These are phyloP conservation scores for Phalera bucephala DNA, from an alignment of 2,888 invertebrate genomes.

Conservation along the genomic window DNA sequence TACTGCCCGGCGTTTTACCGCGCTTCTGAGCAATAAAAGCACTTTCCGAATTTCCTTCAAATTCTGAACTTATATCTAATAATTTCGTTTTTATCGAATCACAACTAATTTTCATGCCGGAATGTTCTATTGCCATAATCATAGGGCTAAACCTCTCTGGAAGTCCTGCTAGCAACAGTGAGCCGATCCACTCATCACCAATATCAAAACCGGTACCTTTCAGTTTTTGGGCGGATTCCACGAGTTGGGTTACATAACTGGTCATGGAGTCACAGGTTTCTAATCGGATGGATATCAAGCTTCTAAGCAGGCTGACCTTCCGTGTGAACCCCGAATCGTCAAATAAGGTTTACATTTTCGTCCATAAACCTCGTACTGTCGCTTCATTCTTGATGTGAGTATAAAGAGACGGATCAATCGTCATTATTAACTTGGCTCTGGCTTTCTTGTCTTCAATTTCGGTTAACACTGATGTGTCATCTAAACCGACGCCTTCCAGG, in stretches of 20 bases:
- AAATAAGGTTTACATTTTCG: conserved; percentile 18
- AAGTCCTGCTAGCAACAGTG: conserved; percentile 20
- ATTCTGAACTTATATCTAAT: no score
- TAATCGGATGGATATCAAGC: conserved; percentile 21
- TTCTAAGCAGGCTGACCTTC: conserved; percentile 21
- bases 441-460: conserved; percentile 15
- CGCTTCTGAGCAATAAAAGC: no score
- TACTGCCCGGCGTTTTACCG: conserved; percentile 15
- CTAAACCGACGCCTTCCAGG: no score
- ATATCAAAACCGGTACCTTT: conserved; percentile 26
- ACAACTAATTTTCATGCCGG: no score
- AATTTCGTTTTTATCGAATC: no score
- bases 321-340: conserved; percentile 27
- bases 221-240: conserved; percentile 25
- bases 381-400: conserved; percentile 19
- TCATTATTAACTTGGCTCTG: conserved; percentile 23
- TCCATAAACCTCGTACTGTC: conserved; percentile 15
- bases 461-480: no score
- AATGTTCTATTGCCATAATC: conserved; percentile 28
- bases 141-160: conserved; percentile 15
- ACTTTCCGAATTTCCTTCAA: no score
- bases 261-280: conserved; percentile 27
- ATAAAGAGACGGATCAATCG: conserved; percentile 19
- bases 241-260: conserved; percentile 22
- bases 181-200: conserved; percentile 23